Evolutionary conservation across 2,797 vertebrate genomes (phyloP).

Genomic region (Heterohyrax brucei): DNA sequence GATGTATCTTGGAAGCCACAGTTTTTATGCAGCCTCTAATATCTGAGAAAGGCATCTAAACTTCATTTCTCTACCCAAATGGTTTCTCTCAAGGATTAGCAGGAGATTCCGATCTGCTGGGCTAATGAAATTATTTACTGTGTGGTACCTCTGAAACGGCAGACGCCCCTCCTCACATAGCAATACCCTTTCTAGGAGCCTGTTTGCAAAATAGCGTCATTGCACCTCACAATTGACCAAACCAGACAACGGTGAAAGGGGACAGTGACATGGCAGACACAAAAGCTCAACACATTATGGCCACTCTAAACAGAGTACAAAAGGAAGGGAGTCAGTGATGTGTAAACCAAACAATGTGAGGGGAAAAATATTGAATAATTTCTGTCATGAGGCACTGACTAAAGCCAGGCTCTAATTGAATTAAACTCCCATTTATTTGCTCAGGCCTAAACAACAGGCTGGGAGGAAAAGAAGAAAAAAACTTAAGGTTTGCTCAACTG

Average conservation of each 20-base stretch:
- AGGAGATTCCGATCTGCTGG: constrained; percentile 42
- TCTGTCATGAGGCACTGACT: constrained; percentile 95
- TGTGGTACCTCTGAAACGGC: constrained; percentile 82
- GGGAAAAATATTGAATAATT: constrained; percentile 95
- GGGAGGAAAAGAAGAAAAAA: constrained; percentile 88
- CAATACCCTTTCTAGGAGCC: constrained; percentile 88
- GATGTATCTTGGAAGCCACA: constrained; percentile 38
- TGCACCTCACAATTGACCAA: constrained; percentile 95
- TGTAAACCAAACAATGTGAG: constrained; percentile 97
- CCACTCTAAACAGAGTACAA: constrained; percentile 95
- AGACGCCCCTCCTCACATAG: constrained; percentile 87
- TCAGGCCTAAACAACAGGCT: constrained; percentile 97
- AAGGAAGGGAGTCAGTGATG: constrained; percentile 97
- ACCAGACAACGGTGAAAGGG: constrained; percentile 96
- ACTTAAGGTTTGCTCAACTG: constrained; percentile 96
- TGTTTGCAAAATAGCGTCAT: constrained; percentile 91
- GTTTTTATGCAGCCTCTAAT: constrained; percentile 9
- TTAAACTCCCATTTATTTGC: constrained; percentile 99
- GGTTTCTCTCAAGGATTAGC: constrained; percentile 56
- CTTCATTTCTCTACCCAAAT: constrained; percentile 68
- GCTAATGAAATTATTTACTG: constrained; percentile 70
- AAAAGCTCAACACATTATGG: constrained; percentile 97
- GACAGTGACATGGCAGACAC: constrained; percentile 96
- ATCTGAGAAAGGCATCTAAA: constrained; percentile 66
- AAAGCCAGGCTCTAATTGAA: constrained; percentile 98